A percentile compares a stretch with the other conserved stretches of the same genome.
These are phyloP conservation scores for Chironomus striatipennis DNA, from an alignment of 1,140 invertebrate genomes.

Conservation along the genomic window DNA sequence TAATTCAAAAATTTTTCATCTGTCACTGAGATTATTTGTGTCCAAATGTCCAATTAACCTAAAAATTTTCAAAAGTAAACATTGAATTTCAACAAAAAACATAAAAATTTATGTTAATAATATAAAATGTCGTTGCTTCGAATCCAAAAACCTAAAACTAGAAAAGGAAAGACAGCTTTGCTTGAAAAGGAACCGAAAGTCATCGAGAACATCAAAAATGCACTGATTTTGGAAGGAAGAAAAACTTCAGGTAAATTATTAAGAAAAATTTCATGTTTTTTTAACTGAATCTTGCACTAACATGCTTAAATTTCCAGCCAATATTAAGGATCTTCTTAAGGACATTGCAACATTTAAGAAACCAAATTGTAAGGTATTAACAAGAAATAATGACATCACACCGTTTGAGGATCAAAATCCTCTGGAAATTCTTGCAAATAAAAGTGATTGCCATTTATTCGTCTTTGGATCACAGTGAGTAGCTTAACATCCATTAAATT, in stretches of 20 bases:
- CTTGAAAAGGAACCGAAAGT: slow-evolving; percentile 76
- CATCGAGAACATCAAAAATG: slow-evolving; percentile 78
- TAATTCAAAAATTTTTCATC: no score
- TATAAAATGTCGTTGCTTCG: neutral
- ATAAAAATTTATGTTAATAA: no score
- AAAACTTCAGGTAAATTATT: slow-evolving; percentile 54
- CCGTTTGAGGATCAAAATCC: slow-evolving; percentile 77
- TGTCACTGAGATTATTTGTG: no score
- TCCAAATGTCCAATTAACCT: no score
- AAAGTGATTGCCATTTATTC: slow-evolving; percentile 84
- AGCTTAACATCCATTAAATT: no score
- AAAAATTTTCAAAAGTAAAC: no score
- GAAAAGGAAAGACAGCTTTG: slow-evolving; percentile 77
- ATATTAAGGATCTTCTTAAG: slow-evolving; percentile 67
- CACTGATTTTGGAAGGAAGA: slow-evolving; percentile 76
- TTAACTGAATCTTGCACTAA: no score
- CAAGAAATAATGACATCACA: slow-evolving; percentile 72
- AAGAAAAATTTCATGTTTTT: no score
- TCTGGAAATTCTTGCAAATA: slow-evolving; percentile 78
- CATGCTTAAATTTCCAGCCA: slow-evolving; percentile 44
- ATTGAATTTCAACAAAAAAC: no score
- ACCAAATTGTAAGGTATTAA: slow-evolving; percentile 66
- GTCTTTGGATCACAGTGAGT: slow-evolving; percentile 66
- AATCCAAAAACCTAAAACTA: slow-evolving; percentile 71
- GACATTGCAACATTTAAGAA: slow-evolving; percentile 85